A percentile compares a stretch with the other conserved stretches of the same genome.
phyloP scores from a whole-genome alignment of 2,888 invertebrate species.

The Temnothorax unifasciatus region DNA sequence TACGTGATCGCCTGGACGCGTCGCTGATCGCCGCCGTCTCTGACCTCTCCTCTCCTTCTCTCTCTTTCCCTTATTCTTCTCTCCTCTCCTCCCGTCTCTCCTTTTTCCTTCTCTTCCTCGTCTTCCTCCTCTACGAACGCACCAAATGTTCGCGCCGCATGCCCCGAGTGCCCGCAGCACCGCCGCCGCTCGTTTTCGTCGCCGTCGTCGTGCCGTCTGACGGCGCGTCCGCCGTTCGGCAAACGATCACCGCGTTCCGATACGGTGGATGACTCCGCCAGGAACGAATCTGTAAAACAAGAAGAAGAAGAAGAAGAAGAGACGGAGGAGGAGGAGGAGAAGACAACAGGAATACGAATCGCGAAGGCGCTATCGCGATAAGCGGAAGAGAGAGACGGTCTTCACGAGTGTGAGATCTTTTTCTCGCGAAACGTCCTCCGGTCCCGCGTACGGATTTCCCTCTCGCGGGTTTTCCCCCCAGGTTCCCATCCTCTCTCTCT shows the following conservation, averaged over 20 bases:
- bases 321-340: slow-evolving; percentile 46
- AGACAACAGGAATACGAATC: not conserved
- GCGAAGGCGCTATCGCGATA: not conserved
- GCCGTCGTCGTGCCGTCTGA: slow-evolving; percentile 69
- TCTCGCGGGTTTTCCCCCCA: not conserved
- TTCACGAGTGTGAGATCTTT: not conserved
- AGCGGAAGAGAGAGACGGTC: slow-evolving; percentile 15
- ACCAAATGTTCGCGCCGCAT: slow-evolving; percentile 66
- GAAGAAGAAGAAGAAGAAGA: slow-evolving; percentile 44
- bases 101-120: not conserved
- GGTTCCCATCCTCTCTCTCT: slow-evolving; percentile 2
- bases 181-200: slow-evolving; percentile 58
- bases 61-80: slow-evolving; percentile 39
- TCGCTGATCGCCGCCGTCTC: slow-evolving; percentile 64
- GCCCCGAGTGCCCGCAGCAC: slow-evolving; percentile 58
- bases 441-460: not conserved
- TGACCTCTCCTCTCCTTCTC: slow-evolving; percentile 50
- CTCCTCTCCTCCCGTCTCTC: not conserved
- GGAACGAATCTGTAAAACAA: slow-evolving; percentile 65
- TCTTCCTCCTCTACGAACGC: slow-evolving; percentile 58
- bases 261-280: slow-evolving; percentile 70
- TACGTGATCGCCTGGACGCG: slow-evolving; percentile 60
- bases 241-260: slow-evolving; percentile 60
- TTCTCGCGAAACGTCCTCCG: slow-evolving; percentile 18
- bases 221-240: slow-evolving; percentile 60